Conservation (phyloP, 2,888 invertebrate genomes). For the Drosophila nigricruria region DNA sequence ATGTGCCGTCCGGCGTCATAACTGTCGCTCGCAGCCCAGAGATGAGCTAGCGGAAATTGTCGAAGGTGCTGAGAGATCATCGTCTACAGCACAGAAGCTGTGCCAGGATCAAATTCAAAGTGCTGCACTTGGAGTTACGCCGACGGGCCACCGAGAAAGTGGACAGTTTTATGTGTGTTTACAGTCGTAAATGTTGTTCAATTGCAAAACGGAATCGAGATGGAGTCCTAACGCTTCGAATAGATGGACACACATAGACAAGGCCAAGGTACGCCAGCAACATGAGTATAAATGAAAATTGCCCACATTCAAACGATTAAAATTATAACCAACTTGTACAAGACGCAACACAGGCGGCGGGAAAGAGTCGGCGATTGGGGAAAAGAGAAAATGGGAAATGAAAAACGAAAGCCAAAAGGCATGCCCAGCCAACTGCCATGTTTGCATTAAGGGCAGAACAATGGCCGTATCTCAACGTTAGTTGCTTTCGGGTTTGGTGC, state of each 20-base stretch:
- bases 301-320: slow-evolving; percentile 66
- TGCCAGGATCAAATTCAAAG: slow-evolving; percentile 73
- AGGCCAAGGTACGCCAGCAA: background rate
- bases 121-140: slow-evolving; percentile 44
- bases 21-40: slow-evolving; percentile 74
- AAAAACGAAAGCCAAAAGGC: slow-evolving; percentile 45
- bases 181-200: slow-evolving; percentile 83
- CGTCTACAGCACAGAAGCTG: slow-evolving; percentile 50
- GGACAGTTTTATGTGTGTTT: slow-evolving; percentile 83
- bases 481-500: slow-evolving; percentile 26
- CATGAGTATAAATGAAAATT: slow-evolving; percentile 49
- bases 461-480: slow-evolving; percentile 72
- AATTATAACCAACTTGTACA: slow-evolving; percentile 64
- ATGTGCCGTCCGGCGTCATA: slow-evolving; percentile 71
- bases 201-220: slow-evolving; percentile 59
- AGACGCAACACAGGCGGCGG: background rate
- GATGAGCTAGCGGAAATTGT: slow-evolving; percentile 73
- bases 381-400: slow-evolving; percentile 17
- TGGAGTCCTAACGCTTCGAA: slow-evolving; percentile 7
- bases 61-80: slow-evolving; percentile 67
- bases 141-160: slow-evolving; percentile 39
- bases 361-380: background rate
- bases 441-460: slow-evolving; percentile 65
- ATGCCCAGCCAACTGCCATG: slow-evolving; percentile 71
- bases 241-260: slow-evolving; percentile 16